Evolutionary conservation across 2,113 vertebrate genomes (phyloP).

Genomic region (Aldabrachelys gigantea): DNA sequence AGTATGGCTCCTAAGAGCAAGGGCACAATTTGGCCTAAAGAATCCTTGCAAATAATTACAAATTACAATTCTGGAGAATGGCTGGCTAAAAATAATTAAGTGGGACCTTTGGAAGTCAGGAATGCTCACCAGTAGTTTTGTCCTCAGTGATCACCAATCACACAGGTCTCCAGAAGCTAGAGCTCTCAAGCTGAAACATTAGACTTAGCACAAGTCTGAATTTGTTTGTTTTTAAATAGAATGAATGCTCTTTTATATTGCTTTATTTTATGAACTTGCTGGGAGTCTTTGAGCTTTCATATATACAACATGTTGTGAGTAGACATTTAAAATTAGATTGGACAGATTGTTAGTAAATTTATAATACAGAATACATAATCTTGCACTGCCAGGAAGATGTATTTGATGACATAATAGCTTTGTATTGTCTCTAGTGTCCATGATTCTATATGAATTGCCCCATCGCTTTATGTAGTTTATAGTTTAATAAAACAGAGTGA

Average conservation of each 20-base stretch:
- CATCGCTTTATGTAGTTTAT: neutral
- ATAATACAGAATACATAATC: neutral
- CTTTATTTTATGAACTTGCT: neutral
- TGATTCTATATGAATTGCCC: too few species aligned
- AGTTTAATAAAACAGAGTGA: neutral
- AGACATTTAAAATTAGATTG: neutral
- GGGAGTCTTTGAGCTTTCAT: neutral
- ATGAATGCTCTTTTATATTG: neutral
- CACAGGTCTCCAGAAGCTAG: too few species aligned
- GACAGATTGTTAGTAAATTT: neutral
- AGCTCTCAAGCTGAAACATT: neutral
- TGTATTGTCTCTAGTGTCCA: neutral
- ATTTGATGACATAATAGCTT: neutral
- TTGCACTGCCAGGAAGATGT: neutral
- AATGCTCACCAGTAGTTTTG: neutral
- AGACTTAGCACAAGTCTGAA: neutral
- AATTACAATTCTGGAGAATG: neutral
- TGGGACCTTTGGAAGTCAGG: neutral
- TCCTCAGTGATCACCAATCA: too few species aligned
- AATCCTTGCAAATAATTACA: neutral
- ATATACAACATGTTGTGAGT: neutral
- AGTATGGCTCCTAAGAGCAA: neutral
- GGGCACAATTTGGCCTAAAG: neutral
- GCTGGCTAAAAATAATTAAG: neutral
- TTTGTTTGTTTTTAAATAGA: neutral